Conservation (phyloP, 1,140 invertebrate genomes). For the Tenebrio molitor region DNA sequence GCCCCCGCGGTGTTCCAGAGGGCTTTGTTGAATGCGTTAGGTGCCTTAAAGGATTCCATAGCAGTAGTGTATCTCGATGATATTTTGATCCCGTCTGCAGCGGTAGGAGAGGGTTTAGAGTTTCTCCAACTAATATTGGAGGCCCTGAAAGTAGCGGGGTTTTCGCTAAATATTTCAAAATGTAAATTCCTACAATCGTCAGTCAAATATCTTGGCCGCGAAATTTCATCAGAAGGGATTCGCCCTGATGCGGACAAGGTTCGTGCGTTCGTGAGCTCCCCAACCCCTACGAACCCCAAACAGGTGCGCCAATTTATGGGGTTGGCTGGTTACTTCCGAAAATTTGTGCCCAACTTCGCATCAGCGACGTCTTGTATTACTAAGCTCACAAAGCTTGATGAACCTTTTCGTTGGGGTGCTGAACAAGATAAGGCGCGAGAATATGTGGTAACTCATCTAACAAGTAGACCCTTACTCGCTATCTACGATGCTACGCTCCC, state of each 20-base stretch:
- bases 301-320: slow-evolving; percentile 54
- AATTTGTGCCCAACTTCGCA: slow-evolving; percentile 57
- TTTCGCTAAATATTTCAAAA: slow-evolving; percentile 36
- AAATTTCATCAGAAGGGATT: not conserved
- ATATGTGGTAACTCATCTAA: slow-evolving; percentile 54
- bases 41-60: slow-evolving; percentile 29
- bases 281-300: slow-evolving; percentile 53
- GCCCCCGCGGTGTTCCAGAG: slow-evolving; percentile 54
- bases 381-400: slow-evolving; percentile 52
- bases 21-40: not conserved
- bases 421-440: slow-evolving; percentile 56
- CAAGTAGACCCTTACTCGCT: slow-evolving; percentile 53
- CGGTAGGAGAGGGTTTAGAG: not conserved
- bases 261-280: slow-evolving; percentile 19
- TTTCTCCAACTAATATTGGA: not conserved
- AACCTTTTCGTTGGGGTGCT: slow-evolving; percentile 52
- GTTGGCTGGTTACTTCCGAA: slow-evolving; percentile 57
- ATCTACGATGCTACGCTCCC: slow-evolving; percentile 57
- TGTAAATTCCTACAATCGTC: slow-evolving; percentile 23
- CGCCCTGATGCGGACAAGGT: not conserved
- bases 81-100: slow-evolving; percentile 53
- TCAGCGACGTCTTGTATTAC: slow-evolving; percentile 55
- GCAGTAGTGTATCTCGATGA: slow-evolving; percentile 62
- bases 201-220: slow-evolving; percentile 40
- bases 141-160: not conserved